These are phyloP conservation scores for Spodoptera exigua DNA, from an alignment of 2,888 invertebrate species.

Conservation along the genomic window DNA sequence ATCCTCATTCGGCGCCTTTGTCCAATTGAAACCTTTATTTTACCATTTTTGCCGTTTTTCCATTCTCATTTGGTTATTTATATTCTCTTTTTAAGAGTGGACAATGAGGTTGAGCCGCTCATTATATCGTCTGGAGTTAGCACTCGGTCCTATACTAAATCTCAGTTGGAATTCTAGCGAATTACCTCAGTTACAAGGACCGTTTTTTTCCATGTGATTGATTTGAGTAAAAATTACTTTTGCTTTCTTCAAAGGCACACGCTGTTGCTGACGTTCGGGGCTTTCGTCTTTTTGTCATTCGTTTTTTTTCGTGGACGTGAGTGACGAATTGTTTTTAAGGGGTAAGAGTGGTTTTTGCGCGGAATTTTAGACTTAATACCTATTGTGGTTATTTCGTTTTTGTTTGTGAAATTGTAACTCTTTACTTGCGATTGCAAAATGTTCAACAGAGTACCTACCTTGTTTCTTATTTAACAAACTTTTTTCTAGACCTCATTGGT, in stretches of 20 bases:
- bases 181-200: conserved; percentile 83
- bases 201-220: conserved; percentile 86
- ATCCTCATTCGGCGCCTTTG: conserved; percentile 88
- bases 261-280: conserved; percentile 32
- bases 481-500: too few species aligned
- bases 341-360: conserved; percentile 14
- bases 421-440: too few species aligned
- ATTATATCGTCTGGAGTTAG: conserved; percentile 84
- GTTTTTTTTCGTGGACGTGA: conserved; percentile 13
- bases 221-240: conserved; percentile 87
- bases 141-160: conserved; percentile 85
- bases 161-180: conserved; percentile 87
- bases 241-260: conserved; percentile 71
- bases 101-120: conserved; percentile 77
- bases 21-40: conserved; percentile 88
- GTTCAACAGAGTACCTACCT: too few species aligned
- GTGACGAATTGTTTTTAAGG: conserved; percentile 51
- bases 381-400: not conserved
- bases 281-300: conserved; percentile 31
- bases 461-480: too few species aligned
- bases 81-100: conserved; percentile 83
- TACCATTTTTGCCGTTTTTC: conserved; percentile 88
- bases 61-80: conserved; percentile 89
- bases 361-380: conserved; percentile 7
- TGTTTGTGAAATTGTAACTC: too few species aligned